Evolutionary conservation across 2,113 vertebrate genomes (phyloP).

Genomic region (Corythoichthys intestinalis): DNA sequence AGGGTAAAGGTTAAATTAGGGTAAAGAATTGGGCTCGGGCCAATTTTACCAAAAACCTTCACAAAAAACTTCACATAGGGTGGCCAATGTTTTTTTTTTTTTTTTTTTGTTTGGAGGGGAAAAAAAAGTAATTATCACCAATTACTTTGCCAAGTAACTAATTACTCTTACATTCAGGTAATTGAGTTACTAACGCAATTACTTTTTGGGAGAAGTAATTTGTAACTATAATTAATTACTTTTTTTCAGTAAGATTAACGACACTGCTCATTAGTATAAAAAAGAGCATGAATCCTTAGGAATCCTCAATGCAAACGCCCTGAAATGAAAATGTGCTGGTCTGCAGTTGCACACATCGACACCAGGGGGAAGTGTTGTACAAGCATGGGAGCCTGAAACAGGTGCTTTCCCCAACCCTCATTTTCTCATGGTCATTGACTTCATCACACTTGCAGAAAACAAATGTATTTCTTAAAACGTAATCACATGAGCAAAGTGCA

Average conservation of each 20-base stretch:
- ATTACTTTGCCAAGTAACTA: no score
- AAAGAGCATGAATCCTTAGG: slow-evolving; percentile 40
- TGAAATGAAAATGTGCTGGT: slow-evolving; percentile 26
- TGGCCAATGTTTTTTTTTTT: no score
- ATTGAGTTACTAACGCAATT: no score
- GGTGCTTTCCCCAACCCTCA: not conserved
- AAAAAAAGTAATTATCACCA: no score
- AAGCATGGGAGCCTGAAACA: slow-evolving; percentile 15
- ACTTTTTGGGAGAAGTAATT: no score
- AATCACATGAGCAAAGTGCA: not conserved
- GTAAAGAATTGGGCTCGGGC: no score
- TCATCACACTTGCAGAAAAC: not conserved
- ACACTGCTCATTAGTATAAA: slow-evolving; percentile 32
- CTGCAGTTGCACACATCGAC: slow-evolving; percentile 29
- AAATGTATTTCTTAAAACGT: not conserved
- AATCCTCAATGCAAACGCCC: slow-evolving; percentile 28
- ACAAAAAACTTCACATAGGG: no score
- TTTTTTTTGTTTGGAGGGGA: no score
- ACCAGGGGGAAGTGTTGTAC: slow-evolving; percentile 64
- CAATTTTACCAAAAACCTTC: no score
- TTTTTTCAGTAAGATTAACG: not conserved
- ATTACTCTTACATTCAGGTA: no score
- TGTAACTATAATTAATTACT: no score
- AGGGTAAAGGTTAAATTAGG: no score
- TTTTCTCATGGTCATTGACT: slow-evolving; percentile 20